Percentiles rank a stretch among this genome's conserved stretches.
Evolutionary conservation across 2,113 vertebrate species (phyloP).

Genomic region (Montifringilla adamsi): DNA sequence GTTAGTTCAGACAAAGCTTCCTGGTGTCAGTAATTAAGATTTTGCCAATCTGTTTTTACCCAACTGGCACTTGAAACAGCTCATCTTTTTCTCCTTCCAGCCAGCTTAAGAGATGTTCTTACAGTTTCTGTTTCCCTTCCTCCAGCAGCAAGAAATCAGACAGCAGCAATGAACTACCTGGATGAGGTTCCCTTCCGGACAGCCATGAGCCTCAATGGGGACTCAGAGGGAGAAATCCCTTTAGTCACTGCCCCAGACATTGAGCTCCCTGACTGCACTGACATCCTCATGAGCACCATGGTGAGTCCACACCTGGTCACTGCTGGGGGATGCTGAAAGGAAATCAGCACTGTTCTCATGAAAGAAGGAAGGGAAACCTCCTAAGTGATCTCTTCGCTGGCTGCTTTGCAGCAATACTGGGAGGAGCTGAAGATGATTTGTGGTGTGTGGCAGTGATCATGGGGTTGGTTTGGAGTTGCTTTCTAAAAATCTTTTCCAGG

Average conservation of each 20-base stretch:
- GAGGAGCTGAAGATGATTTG: not conserved
- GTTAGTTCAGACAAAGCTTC: not conserved
- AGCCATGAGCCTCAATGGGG: slow-evolving; percentile 38
- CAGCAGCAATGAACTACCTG: slow-evolving; percentile 72
- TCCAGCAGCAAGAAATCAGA: not conserved
- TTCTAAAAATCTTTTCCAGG: not conserved
- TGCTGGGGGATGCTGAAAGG: not conserved
- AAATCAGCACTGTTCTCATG: not conserved
- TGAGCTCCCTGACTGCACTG: slow-evolving; percentile 72
- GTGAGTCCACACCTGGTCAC: slow-evolving; percentile 55
- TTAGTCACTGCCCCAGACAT: slow-evolving; percentile 50
- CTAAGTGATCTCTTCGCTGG: not conserved
- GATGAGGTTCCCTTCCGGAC: slow-evolving; percentile 84
- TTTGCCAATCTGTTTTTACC: not conserved
- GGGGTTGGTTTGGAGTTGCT: not conserved
- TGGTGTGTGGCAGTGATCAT: not conserved
- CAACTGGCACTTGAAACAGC: not conserved
- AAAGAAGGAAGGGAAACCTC: not conserved
- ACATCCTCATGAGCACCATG: slow-evolving; percentile 83
- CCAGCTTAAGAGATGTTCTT: not conserved
- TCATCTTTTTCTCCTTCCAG: not conserved
- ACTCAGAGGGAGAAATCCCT: slow-evolving; percentile 30
- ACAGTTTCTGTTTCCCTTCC: not conserved
- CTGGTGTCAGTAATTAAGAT: not conserved
- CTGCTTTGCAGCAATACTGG: not conserved